Conservation (phyloP, 2,888 invertebrate species). For the Nomada hirtipes region DNA sequence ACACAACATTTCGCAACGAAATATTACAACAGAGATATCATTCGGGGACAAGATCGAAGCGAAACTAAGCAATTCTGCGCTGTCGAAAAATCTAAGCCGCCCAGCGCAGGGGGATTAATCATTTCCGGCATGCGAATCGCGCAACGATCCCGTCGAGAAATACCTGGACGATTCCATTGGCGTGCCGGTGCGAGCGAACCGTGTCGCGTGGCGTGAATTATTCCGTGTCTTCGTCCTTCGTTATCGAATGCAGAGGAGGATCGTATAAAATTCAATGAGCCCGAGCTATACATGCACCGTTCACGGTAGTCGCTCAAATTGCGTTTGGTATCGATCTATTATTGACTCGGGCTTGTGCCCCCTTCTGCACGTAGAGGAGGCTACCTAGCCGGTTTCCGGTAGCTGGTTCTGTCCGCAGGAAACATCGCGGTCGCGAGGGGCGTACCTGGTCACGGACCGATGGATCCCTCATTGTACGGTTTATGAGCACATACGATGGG, state of each 20-base stretch:
- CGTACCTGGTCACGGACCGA: constrained; percentile 72
- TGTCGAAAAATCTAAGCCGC: background rate
- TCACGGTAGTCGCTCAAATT: constrained; percentile 51
- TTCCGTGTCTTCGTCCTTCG: constrained; percentile 19
- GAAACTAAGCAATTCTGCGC: too few species aligned
- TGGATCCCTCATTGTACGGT: constrained; percentile 71
- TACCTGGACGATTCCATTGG: background rate
- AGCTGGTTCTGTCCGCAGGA: constrained; percentile 69
- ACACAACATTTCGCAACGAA: too few species aligned
- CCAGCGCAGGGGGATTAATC: background rate
- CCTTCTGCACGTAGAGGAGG: constrained; percentile 32
- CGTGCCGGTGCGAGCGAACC: constrained; percentile 9
- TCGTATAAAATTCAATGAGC: constrained; percentile 49
- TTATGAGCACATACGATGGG: constrained; percentile 65
- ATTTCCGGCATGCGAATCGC: background rate
- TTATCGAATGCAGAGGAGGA: constrained; percentile 23
- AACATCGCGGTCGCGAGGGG: constrained; percentile 70
- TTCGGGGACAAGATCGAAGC: too few species aligned
- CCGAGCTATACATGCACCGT: constrained; percentile 5
- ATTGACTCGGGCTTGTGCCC: constrained; percentile 53
- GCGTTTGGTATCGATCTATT: constrained; percentile 58
- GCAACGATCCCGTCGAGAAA: background rate
- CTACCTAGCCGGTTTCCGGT: constrained; percentile 61
- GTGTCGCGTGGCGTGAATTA: constrained; percentile 5
- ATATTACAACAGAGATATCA: too few species aligned